Conservation (phyloP, 2,113 vertebrate genomes). For the Crotalus tigris region DNA sequence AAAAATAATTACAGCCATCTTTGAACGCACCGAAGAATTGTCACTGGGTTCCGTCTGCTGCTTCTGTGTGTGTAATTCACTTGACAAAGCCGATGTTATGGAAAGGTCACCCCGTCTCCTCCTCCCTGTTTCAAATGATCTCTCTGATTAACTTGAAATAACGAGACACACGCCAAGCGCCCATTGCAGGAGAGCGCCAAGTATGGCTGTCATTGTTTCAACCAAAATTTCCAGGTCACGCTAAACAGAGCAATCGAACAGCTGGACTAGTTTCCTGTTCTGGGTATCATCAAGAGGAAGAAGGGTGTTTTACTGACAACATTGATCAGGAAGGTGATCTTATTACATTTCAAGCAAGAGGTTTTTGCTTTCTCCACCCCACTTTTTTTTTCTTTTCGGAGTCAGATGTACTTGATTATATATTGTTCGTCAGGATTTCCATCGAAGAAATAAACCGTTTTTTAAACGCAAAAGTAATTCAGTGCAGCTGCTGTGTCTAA, state of each 20-base stretch:
- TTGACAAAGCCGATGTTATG: not conserved
- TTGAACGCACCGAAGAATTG: conserved; percentile 7
- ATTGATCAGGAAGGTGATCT: not conserved
- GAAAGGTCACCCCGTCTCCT: not conserved
- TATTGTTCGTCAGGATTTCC: not conserved
- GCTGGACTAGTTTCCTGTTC: not conserved
- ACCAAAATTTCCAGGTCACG: not conserved
- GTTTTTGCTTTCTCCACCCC: not conserved
- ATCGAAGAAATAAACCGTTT: not conserved
- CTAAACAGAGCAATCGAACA: not conserved
- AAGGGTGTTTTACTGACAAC: not conserved
- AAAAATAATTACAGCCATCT: conserved; percentile 3
- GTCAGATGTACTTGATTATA: not conserved
- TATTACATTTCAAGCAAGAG: conserved; percentile 3
- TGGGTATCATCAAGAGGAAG: not conserved
- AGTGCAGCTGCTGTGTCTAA: not conserved
- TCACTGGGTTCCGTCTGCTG: not conserved
- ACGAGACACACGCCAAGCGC: not conserved
- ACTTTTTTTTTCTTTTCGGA: not conserved
- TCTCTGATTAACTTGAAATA: not conserved
- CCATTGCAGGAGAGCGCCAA: not conserved
- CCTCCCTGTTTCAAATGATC: not conserved
- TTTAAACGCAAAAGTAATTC: not conserved
- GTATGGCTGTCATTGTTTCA: not conserved
- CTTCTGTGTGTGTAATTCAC: not conserved